These are phyloP conservation scores for Cerastis leucographa DNA, from an alignment of 2,888 invertebrate species.

Conservation along the genomic window DNA sequence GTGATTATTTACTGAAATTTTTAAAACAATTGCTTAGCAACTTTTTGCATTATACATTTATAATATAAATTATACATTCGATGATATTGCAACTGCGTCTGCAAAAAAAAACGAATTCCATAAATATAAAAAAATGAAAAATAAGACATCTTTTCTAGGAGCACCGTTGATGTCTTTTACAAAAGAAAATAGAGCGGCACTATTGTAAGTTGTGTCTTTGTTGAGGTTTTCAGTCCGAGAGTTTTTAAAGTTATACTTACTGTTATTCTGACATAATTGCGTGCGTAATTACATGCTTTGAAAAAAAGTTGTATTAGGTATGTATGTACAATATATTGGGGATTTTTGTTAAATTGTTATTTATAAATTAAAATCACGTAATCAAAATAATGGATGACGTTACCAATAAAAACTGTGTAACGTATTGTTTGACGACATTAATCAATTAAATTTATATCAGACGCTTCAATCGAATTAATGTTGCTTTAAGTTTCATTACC, in stretches of 20 bases:
- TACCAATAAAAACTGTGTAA: background rate
- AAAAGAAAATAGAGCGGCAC: constrained; percentile 65
- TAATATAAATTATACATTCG: background rate
- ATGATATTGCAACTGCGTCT: background rate
- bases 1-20: background rate
- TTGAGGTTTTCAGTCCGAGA: background rate
- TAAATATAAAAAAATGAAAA: background rate
- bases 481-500: background rate
- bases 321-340: background rate
- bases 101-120: background rate
- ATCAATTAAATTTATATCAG: background rate
- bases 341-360: background rate
- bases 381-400: background rate
- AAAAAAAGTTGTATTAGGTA: background rate
- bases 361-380: background rate
- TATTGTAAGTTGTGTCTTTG: constrained; percentile 39
- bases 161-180: constrained; percentile 83
- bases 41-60: background rate
- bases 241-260: constrained; percentile 11
- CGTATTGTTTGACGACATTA: background rate
- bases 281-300: background rate
- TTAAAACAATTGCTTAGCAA: background rate
- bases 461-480: background rate
- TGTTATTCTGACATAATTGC: background rate
- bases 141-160: background rate